These are phyloP conservation scores for Zaprionus vittiger DNA, from an alignment of 1,140 invertebrate genomes.

Conservation along the genomic window DNA sequence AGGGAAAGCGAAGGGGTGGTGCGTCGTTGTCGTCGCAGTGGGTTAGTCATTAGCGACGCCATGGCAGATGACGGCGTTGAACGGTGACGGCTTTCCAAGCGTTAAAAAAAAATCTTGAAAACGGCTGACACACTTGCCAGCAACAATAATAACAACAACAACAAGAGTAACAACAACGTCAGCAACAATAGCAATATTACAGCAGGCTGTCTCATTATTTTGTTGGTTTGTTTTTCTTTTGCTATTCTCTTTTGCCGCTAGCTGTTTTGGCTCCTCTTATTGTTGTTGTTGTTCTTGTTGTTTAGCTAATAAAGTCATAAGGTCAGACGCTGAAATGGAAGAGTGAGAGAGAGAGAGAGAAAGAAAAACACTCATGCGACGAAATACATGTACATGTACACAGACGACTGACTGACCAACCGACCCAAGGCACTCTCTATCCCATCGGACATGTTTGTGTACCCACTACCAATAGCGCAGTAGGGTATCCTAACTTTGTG, in stretches of 20 bases:
- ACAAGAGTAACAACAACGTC: slow-evolving; percentile 13
- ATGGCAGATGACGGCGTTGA: slow-evolving; percentile 16
- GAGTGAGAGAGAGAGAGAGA: slow-evolving; percentile 8
- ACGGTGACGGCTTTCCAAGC: slow-evolving; percentile 28
- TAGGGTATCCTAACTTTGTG: too few species aligned
- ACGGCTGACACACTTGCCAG: slow-evolving; percentile 26
- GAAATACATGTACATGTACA: slow-evolving; percentile 22
- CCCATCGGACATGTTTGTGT: slow-evolving; percentile 14
- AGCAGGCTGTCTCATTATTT: slow-evolving; percentile 74
- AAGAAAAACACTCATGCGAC: slow-evolving; percentile 21
- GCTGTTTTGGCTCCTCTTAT: slow-evolving; percentile 1
- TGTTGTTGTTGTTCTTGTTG: slow-evolving; percentile 24
- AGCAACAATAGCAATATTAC: slow-evolving; percentile 15
- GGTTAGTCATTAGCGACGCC: slow-evolving; percentile 50
- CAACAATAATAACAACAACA: slow-evolving; percentile 25
- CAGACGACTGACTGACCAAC: slow-evolving; percentile 16
- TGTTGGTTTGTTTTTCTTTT: slow-evolving; percentile 24
- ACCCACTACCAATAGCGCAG: too few species aligned
- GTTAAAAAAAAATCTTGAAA: slow-evolving; percentile 46
- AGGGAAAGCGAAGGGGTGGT: slow-evolving; percentile 8
- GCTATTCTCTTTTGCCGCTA: slow-evolving; percentile 17
- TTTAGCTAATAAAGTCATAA: slow-evolving; percentile 73
- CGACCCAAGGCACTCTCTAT: slow-evolving; percentile 7
- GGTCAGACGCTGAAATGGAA: slow-evolving; percentile 54
- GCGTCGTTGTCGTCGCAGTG: background rate